Base-by-base conservation (phyloP, 2,797 vertebrate genomes). In the Odontamblyopus lacepedii region DNA sequence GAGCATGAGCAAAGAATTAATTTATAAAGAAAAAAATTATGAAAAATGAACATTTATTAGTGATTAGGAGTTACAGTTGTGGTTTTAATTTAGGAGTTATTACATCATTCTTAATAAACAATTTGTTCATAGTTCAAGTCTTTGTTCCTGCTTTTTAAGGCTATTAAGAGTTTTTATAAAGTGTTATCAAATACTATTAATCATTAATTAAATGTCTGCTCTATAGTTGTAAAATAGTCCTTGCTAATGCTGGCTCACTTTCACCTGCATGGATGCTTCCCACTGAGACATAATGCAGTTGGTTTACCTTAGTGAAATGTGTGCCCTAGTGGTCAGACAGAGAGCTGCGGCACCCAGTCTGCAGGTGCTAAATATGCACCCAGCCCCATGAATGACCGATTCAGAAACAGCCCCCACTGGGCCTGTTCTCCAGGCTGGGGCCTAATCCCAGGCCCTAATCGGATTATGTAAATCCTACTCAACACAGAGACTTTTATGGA, bases 391-490 rank as follows among this genome's bases (percentile, higher is more conserved):
- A 98, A 98, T 97, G 96, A 93, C 92, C 91, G 91, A 93, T 95
- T 96, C 94, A 95, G 94, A 87, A 82, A 83, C 93, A 89, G 93
- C 95, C 95, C 95, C 96, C 94, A 95, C 89, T 90, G 91, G 94
- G 92, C 90, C 94, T 90, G 87, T 95, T 96, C 95, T 95, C 94
- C 93, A 88, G 92, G 92, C 94, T 92, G 87, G 1, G 75, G 90
- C 92, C 92, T 97, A 98, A 98, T 97, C 96, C 95, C 83, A 78
- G 73, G 82, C 78, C 95, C 79, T 95, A 99, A 99, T 98, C 96
- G 94, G 97, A 98, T 99, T 99, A 99, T 99, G 98, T 94, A 98
- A 98, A 99, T 98, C 93, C 92, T 95, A 94, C 95, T 98, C 95
- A 95, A 90, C 86, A 89, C 90, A 89, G 91, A 92, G 91, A 89